These are phyloP conservation scores for Didymodactylos carnosus DNA, from an alignment of 2,888 invertebrate genomes.

Conservation along the genomic window DNA sequence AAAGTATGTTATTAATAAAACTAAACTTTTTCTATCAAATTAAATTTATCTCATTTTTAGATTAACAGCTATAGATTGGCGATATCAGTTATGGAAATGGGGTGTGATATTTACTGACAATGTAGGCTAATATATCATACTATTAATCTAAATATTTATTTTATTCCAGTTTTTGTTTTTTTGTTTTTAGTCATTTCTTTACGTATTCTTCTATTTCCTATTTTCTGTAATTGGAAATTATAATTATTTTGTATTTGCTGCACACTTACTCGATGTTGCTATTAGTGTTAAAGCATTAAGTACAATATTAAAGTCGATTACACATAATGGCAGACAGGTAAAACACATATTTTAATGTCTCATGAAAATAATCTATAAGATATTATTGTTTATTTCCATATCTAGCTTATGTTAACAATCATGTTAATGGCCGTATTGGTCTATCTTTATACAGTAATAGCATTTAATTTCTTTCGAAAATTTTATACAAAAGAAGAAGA, in stretches of 20 bases:
- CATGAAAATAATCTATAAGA: background rate
- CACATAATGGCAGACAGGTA: conserved; percentile 94
- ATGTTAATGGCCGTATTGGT: conserved; percentile 90
- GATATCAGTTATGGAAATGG: conserved; percentile 93
- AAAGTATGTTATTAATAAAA: background rate
- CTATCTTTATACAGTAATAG: conserved; percentile 96
- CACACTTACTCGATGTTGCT: conserved; percentile 88
- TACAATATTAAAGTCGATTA: conserved; percentile 95
- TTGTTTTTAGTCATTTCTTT: conserved; percentile 60
- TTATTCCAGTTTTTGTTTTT: too few species aligned
- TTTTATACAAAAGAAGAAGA: conserved; percentile 86
- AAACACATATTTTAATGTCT: background rate
- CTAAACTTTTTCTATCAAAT: background rate
- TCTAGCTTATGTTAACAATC: conserved; percentile 71
- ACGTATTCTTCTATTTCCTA: conserved; percentile 84
- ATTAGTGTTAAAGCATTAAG: conserved; percentile 89
- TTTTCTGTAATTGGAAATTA: conserved; percentile 92
- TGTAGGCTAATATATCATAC: conserved; percentile 35
- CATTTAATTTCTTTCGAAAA: conserved; percentile 99
- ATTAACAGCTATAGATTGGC: conserved; percentile 72
- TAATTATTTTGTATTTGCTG: conserved; percentile 98
- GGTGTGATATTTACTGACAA: conserved; percentile 94
- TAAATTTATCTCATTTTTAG: background rate
- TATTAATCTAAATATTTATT: too few species aligned
- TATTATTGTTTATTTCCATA: background rate